These are phyloP conservation scores for Ectropis crepuscularia DNA, from an alignment of 2,888 invertebrate genomes.

Conservation along the genomic window DNA sequence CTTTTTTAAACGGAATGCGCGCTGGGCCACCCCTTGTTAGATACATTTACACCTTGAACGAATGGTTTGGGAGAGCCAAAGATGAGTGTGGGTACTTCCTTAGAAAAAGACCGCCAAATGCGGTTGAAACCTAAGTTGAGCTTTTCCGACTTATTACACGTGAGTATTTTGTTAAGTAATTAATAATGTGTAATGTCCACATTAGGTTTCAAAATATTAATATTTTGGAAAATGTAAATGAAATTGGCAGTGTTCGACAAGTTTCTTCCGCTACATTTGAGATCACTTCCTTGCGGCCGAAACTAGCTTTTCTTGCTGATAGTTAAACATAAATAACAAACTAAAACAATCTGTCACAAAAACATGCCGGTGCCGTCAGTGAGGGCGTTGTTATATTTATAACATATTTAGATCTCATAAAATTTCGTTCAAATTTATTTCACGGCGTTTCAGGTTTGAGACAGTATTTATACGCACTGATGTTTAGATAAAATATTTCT, in stretches of 20 bases:
- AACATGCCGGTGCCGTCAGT: slow-evolving; percentile 4
- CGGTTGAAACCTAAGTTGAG: no score
- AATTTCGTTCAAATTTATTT: background rate
- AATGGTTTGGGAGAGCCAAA: no score
- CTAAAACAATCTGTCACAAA: slow-evolving; percentile 24
- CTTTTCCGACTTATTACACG: no score
- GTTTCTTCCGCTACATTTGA: slow-evolving; percentile 65
- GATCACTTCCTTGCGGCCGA: slow-evolving; percentile 74
- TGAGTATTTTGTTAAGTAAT: slow-evolving; percentile 32
- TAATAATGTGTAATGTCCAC: no score
- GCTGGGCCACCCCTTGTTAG: no score
- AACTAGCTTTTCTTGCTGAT: slow-evolving; percentile 46
- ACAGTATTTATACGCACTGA: slow-evolving; percentile 12
- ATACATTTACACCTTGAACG: no score
- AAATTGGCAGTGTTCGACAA: slow-evolving; percentile 65
- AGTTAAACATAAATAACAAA: slow-evolving; percentile 48
- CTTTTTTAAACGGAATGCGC: no score
- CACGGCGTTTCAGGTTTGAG: slow-evolving; percentile 16
- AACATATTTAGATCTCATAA: background rate
- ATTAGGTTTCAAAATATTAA: slow-evolving; percentile 28
- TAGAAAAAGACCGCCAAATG: no score
- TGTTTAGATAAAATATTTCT: slow-evolving; percentile 16
- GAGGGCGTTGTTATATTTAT: background rate
- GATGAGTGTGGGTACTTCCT: no score
- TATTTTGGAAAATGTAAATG: slow-evolving; percentile 51